Base-by-base conservation (phyloP, 2,797 vertebrate genomes). In the Chromobotia macracanthus region DNA sequence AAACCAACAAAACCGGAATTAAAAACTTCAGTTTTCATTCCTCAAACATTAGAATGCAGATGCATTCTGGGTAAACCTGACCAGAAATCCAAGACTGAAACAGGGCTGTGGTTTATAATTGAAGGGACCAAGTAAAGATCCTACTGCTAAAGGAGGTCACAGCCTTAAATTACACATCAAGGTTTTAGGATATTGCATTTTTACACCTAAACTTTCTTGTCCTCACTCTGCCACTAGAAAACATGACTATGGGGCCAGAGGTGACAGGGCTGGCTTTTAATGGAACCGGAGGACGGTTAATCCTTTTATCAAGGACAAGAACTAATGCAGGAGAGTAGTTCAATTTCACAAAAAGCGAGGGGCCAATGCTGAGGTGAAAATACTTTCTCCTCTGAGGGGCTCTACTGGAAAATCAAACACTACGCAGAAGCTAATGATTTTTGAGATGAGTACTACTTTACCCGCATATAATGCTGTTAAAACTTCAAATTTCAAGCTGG, bases 71-170 rank as follows among this genome's bases (percentile, higher is more conserved):
- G 83, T 84, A 78, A 85, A 84, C 83, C 76, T 25, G 72, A 80
- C 73, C 81, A 78, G 83, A 83, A 89, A 87, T 86, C 79, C 77
- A 60, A 87, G 83, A 90, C 91, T 91, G 89, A 83, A 87, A 83
- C 83, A 82, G 83, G 81, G 87, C 83, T 87, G 80, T 87, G 77
- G 83, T 89, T 85, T 90, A 87, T 91, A 91, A 93, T 87, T 91
- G 87, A 89, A 84, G 86, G 92, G 88, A 77, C 84, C 78, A 65
- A 76, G 84, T 85, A 87, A 84, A 88, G 87, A 87, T 90, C 88
- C 86, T 67, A 11, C 87, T 80, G 35, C 35, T 38, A 5, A 89
- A 89, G 51, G 75, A 89, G 86, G 87, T 80, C 89, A 86, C 67
- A 80, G 91, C 87, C 83, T 75, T 83, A 86, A 87, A 90, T 88